These are phyloP conservation scores for Tridacna crocea DNA, from an alignment of 2,888 invertebrate species.

Conservation along the genomic window DNA sequence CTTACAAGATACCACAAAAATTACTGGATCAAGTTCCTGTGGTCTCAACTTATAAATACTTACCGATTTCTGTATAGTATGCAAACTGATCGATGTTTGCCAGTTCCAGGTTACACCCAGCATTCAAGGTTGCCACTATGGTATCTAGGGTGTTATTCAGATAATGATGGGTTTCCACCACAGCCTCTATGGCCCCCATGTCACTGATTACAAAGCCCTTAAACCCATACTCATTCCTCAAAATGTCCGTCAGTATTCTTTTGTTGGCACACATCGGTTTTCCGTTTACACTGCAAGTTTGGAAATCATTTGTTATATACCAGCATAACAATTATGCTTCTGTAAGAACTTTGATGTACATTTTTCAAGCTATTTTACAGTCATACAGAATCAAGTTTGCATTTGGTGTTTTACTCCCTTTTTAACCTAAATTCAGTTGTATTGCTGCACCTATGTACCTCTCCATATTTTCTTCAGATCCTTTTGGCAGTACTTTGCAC, in stretches of 20 bases:
- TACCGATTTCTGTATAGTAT: constrained; percentile 37
- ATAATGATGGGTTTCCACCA: constrained; percentile 65
- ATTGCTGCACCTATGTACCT: no score
- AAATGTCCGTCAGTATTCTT: constrained; percentile 59
- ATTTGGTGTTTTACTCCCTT: no score
- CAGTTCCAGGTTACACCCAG: constrained; percentile 75
- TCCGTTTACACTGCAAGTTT: constrained; percentile 65
- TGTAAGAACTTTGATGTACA: no score
- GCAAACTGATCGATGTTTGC: constrained; percentile 33
- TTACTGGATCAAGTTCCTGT: no score
- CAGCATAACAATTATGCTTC: no score
- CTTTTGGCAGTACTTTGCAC: no score
- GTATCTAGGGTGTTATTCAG: constrained; percentile 63
- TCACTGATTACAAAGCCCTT: constrained; percentile 71
- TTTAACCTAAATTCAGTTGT: no score
- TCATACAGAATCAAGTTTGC: no score
- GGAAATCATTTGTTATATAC: background rate
- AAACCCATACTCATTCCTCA: constrained; percentile 66
- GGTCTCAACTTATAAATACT: no score
- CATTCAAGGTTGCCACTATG: constrained; percentile 67
- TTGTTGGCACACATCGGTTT: constrained; percentile 67
- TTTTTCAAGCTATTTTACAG: no score
- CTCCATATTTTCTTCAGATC: no score
- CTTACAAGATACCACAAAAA: no score
- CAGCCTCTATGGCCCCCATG: constrained; percentile 63